A percentile compares a stretch with the other conserved stretches of the same genome.
Conservation (phyloP, 2,113 vertebrate species). For the Channa maculata region DNA sequence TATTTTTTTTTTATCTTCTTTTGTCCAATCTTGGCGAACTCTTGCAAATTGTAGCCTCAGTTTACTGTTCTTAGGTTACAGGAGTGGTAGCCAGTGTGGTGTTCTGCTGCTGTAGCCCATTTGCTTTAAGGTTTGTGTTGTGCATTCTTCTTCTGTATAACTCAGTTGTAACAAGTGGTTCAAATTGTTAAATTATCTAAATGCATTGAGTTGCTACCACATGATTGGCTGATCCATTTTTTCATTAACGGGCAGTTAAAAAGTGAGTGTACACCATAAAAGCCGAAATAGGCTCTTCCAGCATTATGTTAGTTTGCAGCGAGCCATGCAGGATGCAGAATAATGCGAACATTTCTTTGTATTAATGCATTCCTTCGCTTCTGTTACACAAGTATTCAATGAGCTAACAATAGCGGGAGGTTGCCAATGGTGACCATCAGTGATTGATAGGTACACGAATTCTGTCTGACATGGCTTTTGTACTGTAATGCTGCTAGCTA, state of each 20-base stretch:
- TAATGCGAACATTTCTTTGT: conserved; percentile 41
- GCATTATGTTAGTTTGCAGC: conserved; percentile 2
- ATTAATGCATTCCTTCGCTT: conserved; percentile 40
- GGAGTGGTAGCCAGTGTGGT: no score
- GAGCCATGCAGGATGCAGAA: conserved; percentile 3
- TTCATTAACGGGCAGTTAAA: neutral
- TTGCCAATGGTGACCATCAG: conserved; percentile 60
- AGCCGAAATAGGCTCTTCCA: neutral
- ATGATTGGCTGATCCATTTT: neutral
- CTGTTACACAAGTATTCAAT: conserved; percentile 42
- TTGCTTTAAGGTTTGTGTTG: no score
- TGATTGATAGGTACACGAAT: conserved; percentile 58
- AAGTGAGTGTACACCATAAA: neutral
- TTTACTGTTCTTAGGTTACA: no score
- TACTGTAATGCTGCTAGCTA: conserved; percentile 68
- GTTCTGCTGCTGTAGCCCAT: no score
- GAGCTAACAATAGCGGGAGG: conserved; percentile 42
- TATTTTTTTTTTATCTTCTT: no score
- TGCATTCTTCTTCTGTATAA: no score
- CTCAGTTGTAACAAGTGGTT: no score
- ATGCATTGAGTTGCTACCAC: neutral
- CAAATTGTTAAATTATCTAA: no score
- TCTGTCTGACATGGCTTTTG: conserved; percentile 73
- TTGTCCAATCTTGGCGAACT: no score
- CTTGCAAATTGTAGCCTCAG: no score